Percentiles rank a stretch among this genome's conserved stretches.
These are phyloP conservation scores for Galeopterus variegatus DNA, from an alignment of 2,113 vertebrate genomes.

Conservation along the genomic window DNA sequence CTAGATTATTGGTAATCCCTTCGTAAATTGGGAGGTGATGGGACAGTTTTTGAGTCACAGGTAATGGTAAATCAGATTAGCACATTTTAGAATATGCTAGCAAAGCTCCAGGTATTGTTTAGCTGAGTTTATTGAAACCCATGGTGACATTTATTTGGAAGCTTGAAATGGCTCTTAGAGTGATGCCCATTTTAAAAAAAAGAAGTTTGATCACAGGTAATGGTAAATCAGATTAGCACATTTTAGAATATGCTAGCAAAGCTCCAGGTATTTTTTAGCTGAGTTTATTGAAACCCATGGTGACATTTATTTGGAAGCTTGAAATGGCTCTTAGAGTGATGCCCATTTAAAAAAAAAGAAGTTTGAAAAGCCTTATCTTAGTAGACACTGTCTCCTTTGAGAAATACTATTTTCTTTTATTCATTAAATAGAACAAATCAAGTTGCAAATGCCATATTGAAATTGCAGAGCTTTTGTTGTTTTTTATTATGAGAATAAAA, in stretches of 20 bases:
- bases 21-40: not conserved
- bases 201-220: too few relatives aligned
- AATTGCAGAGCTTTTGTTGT: conserved; percentile 74
- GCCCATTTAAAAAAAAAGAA: not conserved
- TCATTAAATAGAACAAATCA: conserved; percentile 73
- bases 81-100: conserved; percentile 15
- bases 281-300: not conserved
- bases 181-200: conserved; percentile 14
- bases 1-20: not conserved
- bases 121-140: not conserved
- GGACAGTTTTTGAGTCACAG: not conserved
- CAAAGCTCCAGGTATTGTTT: not conserved
- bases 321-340: conserved; percentile 38
- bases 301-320: conserved; percentile 29
- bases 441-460: conserved; percentile 69
- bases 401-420: conserved; percentile 78
- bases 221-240: not conserved
- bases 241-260: conserved; percentile 38
- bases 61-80: not conserved
- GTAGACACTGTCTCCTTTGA: conserved; percentile 78
- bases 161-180: conserved; percentile 44
- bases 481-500: conserved; percentile 82
- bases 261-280: not conserved
- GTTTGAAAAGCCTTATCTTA: conserved; percentile 58
- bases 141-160: conserved; percentile 5